Evolutionary conservation across 2,113 vertebrate species (phyloP).

Genomic region (Jaculus jaculus): DNA sequence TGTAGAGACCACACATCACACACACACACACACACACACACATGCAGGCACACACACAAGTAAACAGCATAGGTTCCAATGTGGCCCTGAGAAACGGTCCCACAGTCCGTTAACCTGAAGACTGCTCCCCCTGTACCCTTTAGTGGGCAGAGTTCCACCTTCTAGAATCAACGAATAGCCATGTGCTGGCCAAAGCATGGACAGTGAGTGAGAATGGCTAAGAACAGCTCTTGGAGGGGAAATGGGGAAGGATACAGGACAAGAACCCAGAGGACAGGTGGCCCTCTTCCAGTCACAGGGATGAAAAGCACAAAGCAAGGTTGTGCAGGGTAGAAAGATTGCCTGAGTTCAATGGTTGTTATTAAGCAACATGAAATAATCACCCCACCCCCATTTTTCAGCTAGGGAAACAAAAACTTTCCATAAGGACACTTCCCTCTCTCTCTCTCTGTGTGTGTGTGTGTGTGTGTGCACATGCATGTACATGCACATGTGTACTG

Average conservation of each 20-base stretch:
- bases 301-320: neutral
- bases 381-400: neutral
- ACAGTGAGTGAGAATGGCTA: neutral
- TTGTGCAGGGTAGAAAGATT: neutral
- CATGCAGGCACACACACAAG: too few species aligned
- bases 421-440: neutral
- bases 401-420: neutral
- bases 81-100: neutral
- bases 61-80: neutral
- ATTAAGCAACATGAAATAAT: conserved; percentile 10
- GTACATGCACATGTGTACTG: too few species aligned
- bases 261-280: neutral
- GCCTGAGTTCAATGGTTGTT: neutral
- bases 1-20: too few species aligned
- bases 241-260: neutral
- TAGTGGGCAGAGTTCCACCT: neutral
- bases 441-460: too few species aligned
- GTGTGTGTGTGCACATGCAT: too few species aligned
- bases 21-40: too few species aligned
- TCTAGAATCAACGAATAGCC: neutral
- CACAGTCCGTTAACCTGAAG: neutral
- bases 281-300: neutral
- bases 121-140: neutral
- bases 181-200: neutral
- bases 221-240: neutral